Evolutionary conservation across 2,113 vertebrate genomes (phyloP).

Genomic region (Cavia porcellus): DNA sequence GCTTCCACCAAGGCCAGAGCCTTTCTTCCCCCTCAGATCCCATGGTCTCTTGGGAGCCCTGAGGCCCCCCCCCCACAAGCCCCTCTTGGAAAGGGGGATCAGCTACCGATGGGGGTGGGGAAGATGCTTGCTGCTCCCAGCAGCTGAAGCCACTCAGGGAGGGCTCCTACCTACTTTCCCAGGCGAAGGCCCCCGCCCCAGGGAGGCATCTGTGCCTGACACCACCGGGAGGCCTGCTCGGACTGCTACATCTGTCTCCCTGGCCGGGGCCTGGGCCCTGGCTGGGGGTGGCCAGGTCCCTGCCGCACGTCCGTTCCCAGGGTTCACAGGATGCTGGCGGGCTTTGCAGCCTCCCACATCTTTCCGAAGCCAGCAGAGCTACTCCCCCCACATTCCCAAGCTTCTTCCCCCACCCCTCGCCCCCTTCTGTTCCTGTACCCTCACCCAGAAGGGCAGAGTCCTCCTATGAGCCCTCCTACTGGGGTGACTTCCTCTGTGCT

Average conservation of each 20-base stretch:
- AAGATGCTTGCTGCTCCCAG: background rate
- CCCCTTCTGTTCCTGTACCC: background rate
- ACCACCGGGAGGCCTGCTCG: background rate
- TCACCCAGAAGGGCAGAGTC: background rate
- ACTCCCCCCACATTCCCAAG: background rate
- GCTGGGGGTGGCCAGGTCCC: background rate
- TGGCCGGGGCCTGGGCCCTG: background rate
- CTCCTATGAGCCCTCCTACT: background rate
- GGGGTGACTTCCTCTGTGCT: background rate
- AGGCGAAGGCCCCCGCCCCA: background rate
- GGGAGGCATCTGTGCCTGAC: background rate
- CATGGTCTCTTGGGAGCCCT: background rate
- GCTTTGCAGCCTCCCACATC: background rate
- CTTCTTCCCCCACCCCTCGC: background rate
- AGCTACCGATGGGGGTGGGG: background rate
- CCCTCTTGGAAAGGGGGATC: background rate
- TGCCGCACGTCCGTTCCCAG: background rate
- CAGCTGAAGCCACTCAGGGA: background rate
- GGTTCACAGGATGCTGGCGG: background rate
- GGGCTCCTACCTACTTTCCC: background rate
- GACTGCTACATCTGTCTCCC: background rate
- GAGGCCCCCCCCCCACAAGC: accelerated
- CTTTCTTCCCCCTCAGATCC: background rate
- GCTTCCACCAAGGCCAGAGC: background rate
- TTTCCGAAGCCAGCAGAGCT: background rate